Conservation (phyloP, 2,797 vertebrate genomes). For the Amphiprion clarkii region DNA sequence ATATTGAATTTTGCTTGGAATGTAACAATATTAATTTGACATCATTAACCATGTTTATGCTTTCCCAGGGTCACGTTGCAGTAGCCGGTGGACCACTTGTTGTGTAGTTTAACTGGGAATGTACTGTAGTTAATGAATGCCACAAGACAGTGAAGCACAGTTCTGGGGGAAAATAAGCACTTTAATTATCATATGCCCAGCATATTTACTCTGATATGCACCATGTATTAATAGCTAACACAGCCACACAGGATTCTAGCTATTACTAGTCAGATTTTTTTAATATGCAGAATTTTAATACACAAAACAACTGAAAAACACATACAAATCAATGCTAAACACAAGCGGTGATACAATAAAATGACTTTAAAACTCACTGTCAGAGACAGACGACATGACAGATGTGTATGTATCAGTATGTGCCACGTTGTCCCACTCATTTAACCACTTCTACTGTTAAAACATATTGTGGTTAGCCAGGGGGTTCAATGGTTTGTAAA, state of each 20-base stretch:
- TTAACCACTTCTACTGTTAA: too few relatives aligned
- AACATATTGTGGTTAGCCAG: too few relatives aligned
- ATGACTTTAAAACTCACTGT: too few relatives aligned
- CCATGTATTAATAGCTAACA: background rate
- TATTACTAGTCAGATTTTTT: too few relatives aligned
- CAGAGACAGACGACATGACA: too few relatives aligned
- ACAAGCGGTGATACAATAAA: background rate
- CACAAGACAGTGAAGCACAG: too few relatives aligned
- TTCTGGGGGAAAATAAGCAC: too few relatives aligned
- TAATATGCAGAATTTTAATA: background rate
- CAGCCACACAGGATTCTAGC: background rate
- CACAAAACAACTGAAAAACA: background rate
- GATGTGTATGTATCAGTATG: too few relatives aligned
- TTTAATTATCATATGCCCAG: background rate
- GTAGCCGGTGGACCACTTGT: background rate
- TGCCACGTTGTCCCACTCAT: too few relatives aligned
- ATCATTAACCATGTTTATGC: background rate
- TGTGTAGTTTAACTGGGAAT: background rate
- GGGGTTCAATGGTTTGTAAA: background rate
- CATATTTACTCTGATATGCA: background rate
- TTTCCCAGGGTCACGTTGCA: background rate
- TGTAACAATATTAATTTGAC: background rate
- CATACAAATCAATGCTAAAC: background rate
- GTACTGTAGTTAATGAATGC: background rate
- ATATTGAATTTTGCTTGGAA: background rate